phyloP scores from a whole-genome alignment of 2,797 vertebrate species.

The Lithobates pipiens region DNA sequence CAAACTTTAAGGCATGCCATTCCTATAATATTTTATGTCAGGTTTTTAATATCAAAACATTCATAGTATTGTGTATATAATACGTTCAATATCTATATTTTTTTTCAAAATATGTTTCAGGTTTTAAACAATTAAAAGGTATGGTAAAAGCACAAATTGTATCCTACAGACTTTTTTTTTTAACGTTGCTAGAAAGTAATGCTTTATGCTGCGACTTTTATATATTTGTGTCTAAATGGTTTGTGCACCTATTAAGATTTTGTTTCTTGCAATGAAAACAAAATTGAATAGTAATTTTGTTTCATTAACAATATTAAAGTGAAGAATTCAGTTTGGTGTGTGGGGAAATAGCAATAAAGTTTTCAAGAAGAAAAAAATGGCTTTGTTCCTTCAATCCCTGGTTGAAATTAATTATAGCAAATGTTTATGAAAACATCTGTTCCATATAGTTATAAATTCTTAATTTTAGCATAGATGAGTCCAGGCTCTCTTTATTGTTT shows the following conservation, averaged over 20 bases:
- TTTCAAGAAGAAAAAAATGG: slow-evolving; percentile 78
- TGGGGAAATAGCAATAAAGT: slow-evolving; percentile 78
- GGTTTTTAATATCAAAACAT: background rate
- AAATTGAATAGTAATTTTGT: slow-evolving; percentile 72
- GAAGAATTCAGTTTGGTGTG: slow-evolving; percentile 74
- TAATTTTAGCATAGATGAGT: slow-evolving; percentile 78
- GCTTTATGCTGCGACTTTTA: slow-evolving; percentile 59
- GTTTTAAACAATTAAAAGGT: background rate
- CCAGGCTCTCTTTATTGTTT: slow-evolving; percentile 73
- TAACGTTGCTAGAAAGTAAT: slow-evolving; percentile 54
- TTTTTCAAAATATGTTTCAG: background rate
- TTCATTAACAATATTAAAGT: slow-evolving; percentile 75
- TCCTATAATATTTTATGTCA: too few relatives aligned
- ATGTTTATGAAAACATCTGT: slow-evolving; percentile 87
- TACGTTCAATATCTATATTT: background rate
- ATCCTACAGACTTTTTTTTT: slow-evolving; percentile 19
- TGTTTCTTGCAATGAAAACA: slow-evolving; percentile 68
- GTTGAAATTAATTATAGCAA: slow-evolving; percentile 85
- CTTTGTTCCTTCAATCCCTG: slow-evolving; percentile 80
- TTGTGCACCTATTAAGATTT: slow-evolving; percentile 66
- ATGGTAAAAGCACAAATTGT: background rate
- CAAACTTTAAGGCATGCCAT: too few relatives aligned
- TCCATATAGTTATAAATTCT: slow-evolving; percentile 81
- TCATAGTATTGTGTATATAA: background rate
- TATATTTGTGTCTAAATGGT: slow-evolving; percentile 62